Base-by-base conservation (phyloP, 1,140 invertebrate genomes). In the Drosophila sproati region DNA sequence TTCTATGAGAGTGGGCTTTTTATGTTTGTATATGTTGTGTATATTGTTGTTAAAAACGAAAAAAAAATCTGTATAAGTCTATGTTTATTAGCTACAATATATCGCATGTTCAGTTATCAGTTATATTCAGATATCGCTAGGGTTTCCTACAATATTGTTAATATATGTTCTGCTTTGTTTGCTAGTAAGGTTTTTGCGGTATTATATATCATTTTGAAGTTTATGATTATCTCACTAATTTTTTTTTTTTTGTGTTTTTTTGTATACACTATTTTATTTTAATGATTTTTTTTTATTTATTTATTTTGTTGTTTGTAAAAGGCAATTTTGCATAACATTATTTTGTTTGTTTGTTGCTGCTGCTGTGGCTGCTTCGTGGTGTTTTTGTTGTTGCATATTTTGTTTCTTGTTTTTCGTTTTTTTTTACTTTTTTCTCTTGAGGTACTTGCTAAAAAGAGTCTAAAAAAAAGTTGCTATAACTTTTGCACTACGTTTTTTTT, bases 101-200 rank as follows among this genome's bases (percentile, higher is more conserved):
- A 77, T 77, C 75, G 75, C 71, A 77, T 77, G 75, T 68, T 77
- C 56, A 68, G 71, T 73, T 83, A 71, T 77, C 59, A 73, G 56
- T 52, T 66, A 56, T 60, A 41, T 69, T 51, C 41, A 51, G 66
- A 52, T 70, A 77, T 78, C 63, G 72, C 72, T 87, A 86, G 56
- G 41, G 77, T 82, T 77, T 70, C 64, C 59, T 68, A 80, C 64
- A 57, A 73, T 71, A 63, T 73, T 61, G 66, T 70, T 61, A 73
- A 56, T 59, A 72, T 72, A 39, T 61, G 50, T 78, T 56, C 51
- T 86, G 82, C 83, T 82, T 86, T 71, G 82, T 79, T 88, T 86
- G 82, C 82, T 86, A 86, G 83, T 86, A 86, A 86, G 82, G 82
- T 86, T 86, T 76, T 82, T 87, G 82, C 82, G 82, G 82, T 86